Evolutionary conservation across 2,888 invertebrate genomes (phyloP).

Genomic region (Ommatoiulus sabulosus): DNA sequence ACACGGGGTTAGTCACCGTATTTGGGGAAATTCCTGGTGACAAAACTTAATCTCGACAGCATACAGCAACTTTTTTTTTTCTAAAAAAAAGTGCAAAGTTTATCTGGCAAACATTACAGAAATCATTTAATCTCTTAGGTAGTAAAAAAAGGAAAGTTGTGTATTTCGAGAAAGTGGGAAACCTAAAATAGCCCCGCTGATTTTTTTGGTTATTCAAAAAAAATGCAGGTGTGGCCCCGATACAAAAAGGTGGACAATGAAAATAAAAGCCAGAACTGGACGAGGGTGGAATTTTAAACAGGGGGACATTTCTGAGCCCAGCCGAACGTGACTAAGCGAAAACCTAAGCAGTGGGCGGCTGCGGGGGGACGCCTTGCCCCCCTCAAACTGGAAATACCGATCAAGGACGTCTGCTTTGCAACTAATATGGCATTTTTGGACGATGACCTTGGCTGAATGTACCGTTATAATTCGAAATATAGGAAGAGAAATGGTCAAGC

Average conservation of each 20-base stretch:
- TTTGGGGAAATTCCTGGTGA: not conserved
- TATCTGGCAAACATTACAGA: not conserved
- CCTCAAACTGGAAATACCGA: constrained; percentile 23
- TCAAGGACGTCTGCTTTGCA: constrained; percentile 20
- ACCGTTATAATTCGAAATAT: not conserved
- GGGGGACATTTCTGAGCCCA: not conserved
- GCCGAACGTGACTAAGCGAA: not conserved
- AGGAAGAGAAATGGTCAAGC: not conserved
- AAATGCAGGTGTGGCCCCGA: constrained; percentile 27
- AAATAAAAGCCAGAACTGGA: not conserved
- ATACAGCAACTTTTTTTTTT: too few relatives aligned
- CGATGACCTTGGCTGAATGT: constrained; percentile 2
- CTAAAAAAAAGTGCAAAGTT: not conserved
- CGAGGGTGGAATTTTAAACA: constrained; percentile 8
- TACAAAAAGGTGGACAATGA: not conserved
- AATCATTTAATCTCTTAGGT: not conserved
- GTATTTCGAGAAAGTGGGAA: constrained; percentile 16
- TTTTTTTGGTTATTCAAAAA: constrained; percentile 3
- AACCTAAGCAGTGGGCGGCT: not conserved
- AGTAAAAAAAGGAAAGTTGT: not conserved
- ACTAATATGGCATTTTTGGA: not conserved
- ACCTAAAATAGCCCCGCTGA: not conserved
- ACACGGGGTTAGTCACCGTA: not conserved
- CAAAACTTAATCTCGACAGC: not conserved
- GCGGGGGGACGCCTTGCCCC: not conserved